Evolutionary conservation across 2,113 vertebrate species (phyloP).

Genomic region (Geococcyx californianus): DNA sequence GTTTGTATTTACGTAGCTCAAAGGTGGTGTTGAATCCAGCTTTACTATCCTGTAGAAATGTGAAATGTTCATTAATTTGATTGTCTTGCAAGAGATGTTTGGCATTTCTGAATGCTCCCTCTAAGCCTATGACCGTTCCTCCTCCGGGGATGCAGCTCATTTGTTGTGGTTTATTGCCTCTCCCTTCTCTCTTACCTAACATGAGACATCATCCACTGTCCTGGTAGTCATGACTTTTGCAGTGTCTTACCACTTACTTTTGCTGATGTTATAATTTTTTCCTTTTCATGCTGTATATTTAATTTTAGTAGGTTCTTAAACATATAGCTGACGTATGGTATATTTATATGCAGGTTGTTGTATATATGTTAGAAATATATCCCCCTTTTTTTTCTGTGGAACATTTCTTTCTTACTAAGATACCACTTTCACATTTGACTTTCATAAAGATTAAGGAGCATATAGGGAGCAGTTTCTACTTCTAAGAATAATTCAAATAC

Average conservation of each 20-base stretch:
- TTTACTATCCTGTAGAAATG: not conserved
- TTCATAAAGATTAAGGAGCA: not conserved
- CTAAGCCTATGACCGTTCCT: not conserved
- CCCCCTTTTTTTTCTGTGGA: not conserved
- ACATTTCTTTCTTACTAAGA: not conserved
- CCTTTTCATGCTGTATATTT: not conserved
- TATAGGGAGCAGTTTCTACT: not conserved
- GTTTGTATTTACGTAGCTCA: not conserved
- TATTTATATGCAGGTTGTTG: not conserved
- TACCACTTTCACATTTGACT: not conserved
- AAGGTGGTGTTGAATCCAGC: not conserved
- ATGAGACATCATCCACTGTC: not conserved
- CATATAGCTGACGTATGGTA: not conserved
- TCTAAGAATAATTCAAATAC: not conserved
- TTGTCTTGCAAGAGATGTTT: not conserved
- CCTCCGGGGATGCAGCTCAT: not conserved
- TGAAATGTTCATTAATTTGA: not conserved
- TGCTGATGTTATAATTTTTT: not conserved
- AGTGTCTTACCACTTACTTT: not conserved
- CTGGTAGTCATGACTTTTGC: not conserved
- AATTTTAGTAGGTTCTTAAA: not conserved
- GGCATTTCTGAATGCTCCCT: not conserved
- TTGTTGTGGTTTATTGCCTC: not conserved
- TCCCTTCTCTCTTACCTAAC: not conserved
- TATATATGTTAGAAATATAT: not conserved